Evolutionary conservation across 35 echinoderm and acorn worm species (phyloP).

Genomic region (Diadema setosum): DNA sequence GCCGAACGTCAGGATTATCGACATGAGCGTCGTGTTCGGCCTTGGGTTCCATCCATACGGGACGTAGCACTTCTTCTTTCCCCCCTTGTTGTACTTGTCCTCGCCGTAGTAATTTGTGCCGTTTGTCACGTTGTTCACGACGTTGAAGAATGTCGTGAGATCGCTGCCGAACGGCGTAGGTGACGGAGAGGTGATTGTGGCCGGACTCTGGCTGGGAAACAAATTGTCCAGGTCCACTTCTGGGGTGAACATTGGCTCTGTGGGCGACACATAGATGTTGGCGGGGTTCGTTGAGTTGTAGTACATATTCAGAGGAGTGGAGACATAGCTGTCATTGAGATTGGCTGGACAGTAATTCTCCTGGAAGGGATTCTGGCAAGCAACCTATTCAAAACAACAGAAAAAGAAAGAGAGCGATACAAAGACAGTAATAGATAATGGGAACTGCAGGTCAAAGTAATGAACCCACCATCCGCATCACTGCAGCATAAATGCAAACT

Average conservation of each 20-base stretch:
- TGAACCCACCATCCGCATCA: too few species aligned
- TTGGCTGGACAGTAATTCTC: constrained; percentile 48
- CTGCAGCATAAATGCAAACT: too few species aligned
- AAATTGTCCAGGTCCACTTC: too few species aligned
- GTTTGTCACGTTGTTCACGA: background rate
- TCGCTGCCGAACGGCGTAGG: background rate
- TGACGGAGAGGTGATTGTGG: background rate
- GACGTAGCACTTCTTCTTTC: constrained; percentile 5
- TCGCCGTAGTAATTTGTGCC: background rate
- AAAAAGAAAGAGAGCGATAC: background rate
- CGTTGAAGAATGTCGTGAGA: background rate
- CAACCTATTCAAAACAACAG: constrained; percentile 13
- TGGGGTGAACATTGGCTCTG: background rate
- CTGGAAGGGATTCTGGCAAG: constrained; percentile 32
- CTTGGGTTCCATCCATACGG: constrained; percentile 23
- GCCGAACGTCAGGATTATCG: constrained; percentile 82
- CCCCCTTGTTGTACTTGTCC: background rate
- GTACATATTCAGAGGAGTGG: too few species aligned
- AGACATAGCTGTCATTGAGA: background rate
- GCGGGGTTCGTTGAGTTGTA: background rate
- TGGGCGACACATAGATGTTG: background rate
- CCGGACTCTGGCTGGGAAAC: background rate
- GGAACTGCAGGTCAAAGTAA: too few species aligned
- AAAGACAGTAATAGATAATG: background rate
- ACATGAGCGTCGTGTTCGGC: constrained; percentile 73